A percentile compares a stretch with the other conserved stretches of the same genome.
These are phyloP conservation scores for Oreonectes daqikongensis DNA, from an alignment of 2,797 vertebrate genomes.

Conservation along the genomic window DNA sequence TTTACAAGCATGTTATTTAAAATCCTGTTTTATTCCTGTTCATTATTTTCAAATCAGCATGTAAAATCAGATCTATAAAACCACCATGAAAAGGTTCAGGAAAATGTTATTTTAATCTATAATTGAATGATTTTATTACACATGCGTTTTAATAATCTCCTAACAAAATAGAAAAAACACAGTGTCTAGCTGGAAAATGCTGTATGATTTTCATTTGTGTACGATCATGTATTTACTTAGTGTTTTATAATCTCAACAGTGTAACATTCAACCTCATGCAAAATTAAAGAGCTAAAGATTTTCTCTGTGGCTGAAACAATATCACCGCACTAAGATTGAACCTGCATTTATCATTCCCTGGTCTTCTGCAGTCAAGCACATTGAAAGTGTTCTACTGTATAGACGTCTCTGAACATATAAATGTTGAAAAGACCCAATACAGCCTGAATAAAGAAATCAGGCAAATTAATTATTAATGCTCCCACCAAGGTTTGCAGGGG, in stretches of 20 bases:
- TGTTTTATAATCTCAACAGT: constrained; percentile 22
- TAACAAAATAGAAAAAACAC: constrained; percentile 14
- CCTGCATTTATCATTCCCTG: constrained; percentile 59
- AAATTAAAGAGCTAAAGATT: constrained; percentile 59
- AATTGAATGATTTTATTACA: constrained; percentile 37
- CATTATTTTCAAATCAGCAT: constrained; percentile 9
- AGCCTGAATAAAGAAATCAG: constrained; percentile 60
- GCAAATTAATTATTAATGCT: constrained; percentile 67
- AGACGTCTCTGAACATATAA: constrained; percentile 51
- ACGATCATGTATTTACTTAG: constrained; percentile 51
- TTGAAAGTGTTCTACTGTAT: constrained; percentile 57
- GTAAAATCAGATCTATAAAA: constrained; percentile 11
- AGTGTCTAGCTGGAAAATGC: not conserved
- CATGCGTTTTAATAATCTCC: constrained; percentile 27
- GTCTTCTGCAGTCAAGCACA: constrained; percentile 15
- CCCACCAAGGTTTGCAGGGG: constrained; percentile 28
- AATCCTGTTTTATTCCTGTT: not conserved
- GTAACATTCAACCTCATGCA: constrained; percentile 50
- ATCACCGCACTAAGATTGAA: constrained; percentile 65
- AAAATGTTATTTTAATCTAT: constrained; percentile 21
- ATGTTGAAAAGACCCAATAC: constrained; percentile 43
- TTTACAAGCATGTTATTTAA: not conserved
- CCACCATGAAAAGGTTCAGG: constrained; percentile 21
- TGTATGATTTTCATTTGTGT: constrained; percentile 51
- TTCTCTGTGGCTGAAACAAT: constrained; percentile 56